Base-by-base conservation (phyloP, 2,797 vertebrate species). In the Sylvilagus floridanus region DNA sequence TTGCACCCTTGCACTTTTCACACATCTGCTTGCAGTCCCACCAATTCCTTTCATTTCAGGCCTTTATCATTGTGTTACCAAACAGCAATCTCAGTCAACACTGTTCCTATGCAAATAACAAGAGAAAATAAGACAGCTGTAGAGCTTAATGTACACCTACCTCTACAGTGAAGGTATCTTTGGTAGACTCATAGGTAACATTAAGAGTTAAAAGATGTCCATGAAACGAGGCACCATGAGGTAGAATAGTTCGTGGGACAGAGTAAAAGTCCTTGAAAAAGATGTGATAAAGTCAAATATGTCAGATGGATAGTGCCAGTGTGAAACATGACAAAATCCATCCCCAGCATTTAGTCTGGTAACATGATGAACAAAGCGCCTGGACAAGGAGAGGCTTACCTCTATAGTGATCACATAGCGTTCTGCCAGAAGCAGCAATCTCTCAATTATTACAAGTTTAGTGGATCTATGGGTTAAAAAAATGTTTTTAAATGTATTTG, bases 401-500 rank as follows among this genome's bases (percentile, higher is more conserved):
- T 99, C 99, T 97, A 99, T 99, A 84, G 99, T 99, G 98, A 99
- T 99, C 97, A 99, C 99, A 0, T 99, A 99, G 97, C 99, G 99
- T 97, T 99, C 99, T 90, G 99, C 99, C 98, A 99, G 96, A 96
- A 99, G 98, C 97, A 99, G 98, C 97, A 99, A 98, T 96, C 99
- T 99, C 98, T 99, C 99, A 75, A 99, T 99, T 98, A 99, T 99
- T 94, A 99, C 99, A 96, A 99, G 99, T 98, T 99, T 99, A 95
- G 99, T 99, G 94, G 99, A 99, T 98, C 99, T 99, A 96, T 1
- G 96, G 88, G 95, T 91, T 96, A 10, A 90, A 95, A 93, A 32
- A 57, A 13, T 12, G 14, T 19, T 57, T 91, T 60, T 22, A 66
- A 60, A 88, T n/a, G 30, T 77, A 88, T 35, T 63, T 92, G 47